Base-by-base conservation (phyloP, 2,888 invertebrate genomes). In the Nomada lathburiana region DNA sequence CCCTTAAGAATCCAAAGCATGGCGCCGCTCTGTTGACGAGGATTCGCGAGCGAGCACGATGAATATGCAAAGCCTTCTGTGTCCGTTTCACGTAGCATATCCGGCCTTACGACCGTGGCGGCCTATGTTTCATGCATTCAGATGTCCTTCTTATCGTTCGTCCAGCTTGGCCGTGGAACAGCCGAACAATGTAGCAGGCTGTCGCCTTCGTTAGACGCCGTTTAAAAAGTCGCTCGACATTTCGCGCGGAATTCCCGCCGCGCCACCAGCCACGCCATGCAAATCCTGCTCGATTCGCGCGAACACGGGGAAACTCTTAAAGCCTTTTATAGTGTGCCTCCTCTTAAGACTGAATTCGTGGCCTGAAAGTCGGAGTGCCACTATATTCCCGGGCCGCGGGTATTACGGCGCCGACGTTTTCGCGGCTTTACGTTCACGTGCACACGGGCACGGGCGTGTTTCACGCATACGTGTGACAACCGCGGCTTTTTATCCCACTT, bases 81-180 rank as follows among this genome's bases (percentile, higher is more conserved):
- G 70, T 78, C 70, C 84, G 62, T 64, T 76, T 85, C 80, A 72
- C 74, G 79, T 68, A 64, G 76, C 63, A 67, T 69, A 69, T 69
- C 60, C 53, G 36, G 23, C 62, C 57, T 79, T 53, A 70, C 80
- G 76, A 52, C 16, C 59, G n/a, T n/a, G 79, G 62, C 64, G 62
- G 78, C 86, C 86, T 88, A 87, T 91, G 89, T 90, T 92, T 89
- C 91, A 91, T 91, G 92, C 92, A 91, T 92, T 91, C 91, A 91
- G 91, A 90, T 91, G 89, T 69, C 90, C 92, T 92, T 87, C 89
- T 92, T 91, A 92, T 20, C 57, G 57, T 63, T 63, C 68, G 59
- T 69, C 23, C 62, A 55, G 74, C 23, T 71, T 70, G 70, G 55
- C 20, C 78, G 59, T 59, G 60, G 64, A 69, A 2, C 77, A 77